phyloP scores from a whole-genome alignment of 2,113 vertebrate genomes.

The Synchiropus splendidus region DNA sequence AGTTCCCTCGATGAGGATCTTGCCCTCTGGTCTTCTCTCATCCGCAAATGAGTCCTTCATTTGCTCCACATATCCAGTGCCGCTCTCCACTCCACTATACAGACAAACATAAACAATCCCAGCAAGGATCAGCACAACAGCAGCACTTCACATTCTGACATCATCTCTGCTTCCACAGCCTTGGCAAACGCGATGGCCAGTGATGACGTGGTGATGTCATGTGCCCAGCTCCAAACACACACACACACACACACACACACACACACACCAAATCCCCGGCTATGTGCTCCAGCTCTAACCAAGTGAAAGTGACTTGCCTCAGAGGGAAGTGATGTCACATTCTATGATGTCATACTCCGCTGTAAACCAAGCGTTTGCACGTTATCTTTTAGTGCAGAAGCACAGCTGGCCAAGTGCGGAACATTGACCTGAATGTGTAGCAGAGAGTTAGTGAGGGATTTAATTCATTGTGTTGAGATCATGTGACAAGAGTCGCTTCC shows the following conservation, averaged over 20 bases:
- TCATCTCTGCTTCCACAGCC: constrained; percentile 45
- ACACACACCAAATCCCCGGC: constrained; percentile 12
- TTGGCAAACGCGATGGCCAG: constrained; percentile 38
- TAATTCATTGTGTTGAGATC: too few species aligned
- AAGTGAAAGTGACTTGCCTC: constrained; percentile 48
- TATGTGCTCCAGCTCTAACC: constrained; percentile 47
- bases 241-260: constrained; percentile 19
- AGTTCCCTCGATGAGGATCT: too few species aligned
- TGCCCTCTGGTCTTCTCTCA: constrained; percentile 34
- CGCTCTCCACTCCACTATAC: constrained; percentile 2
- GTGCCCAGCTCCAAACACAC: constrained; percentile 13
- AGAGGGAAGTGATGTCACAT: constrained; percentile 57
- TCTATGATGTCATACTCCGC: constrained; percentile 46
- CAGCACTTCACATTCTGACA: constrained; percentile 46
- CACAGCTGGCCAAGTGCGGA: constrained; percentile 25
- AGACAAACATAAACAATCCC: constrained; percentile 4
- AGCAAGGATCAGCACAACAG: constrained; percentile 14
- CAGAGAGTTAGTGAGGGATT: constrained; percentile 4
- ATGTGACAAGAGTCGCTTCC: too few species aligned
- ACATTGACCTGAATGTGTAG: constrained; percentile 39
- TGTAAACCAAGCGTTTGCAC: constrained; percentile 27
- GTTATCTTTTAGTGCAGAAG: constrained; percentile 25
- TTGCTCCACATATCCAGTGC: constrained; percentile 2
- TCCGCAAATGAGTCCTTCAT: constrained; percentile 13
- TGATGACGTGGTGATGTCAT: constrained; percentile 53